Percentiles rank a stretch among this genome's conserved stretches.
These are phyloP conservation scores for Oxygymnocypris stewartii DNA, from an alignment of 2,113 vertebrate species.

Conservation along the genomic window DNA sequence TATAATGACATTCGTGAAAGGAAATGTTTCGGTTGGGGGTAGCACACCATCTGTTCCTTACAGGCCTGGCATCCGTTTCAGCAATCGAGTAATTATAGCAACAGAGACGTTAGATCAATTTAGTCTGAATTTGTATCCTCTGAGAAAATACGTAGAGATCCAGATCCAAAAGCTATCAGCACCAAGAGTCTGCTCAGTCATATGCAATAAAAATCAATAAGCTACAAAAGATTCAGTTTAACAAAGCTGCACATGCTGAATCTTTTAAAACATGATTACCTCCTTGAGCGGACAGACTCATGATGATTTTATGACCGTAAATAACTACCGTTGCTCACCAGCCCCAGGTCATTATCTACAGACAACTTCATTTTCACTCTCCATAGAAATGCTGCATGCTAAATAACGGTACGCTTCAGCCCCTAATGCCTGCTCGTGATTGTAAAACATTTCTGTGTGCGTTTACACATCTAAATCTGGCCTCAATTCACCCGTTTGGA, in stretches of 20 bases:
- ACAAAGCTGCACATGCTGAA: constrained; percentile 34
- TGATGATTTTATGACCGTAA: neutral
- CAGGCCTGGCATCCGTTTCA: neutral
- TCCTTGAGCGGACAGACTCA: constrained; percentile 26
- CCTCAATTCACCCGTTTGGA: constrained; percentile 25
- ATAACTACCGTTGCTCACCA: constrained; percentile 19
- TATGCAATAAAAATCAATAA: constrained; percentile 56
- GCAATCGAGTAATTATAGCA: constrained; percentile 26
- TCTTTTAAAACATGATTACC: constrained; percentile 28
- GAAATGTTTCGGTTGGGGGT: neutral
- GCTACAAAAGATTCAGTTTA: constrained; percentile 39
- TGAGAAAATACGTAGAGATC: constrained; percentile 20
- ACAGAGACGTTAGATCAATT: constrained; percentile 12
- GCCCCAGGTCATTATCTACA: constrained; percentile 9
- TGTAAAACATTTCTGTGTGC: constrained; percentile 33
- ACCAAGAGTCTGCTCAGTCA: constrained; percentile 41
- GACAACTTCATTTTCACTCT: constrained; percentile 4
- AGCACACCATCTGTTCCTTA: constrained; percentile 11
- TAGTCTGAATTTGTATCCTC: neutral
- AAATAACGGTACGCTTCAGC: constrained; percentile 23
- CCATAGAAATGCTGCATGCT: constrained; percentile 22
- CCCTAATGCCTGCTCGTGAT: constrained; percentile 42
- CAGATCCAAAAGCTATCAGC: constrained; percentile 26
- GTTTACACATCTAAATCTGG: constrained; percentile 45
- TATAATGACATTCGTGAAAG: neutral